A percentile compares a stretch with the other conserved stretches of the same genome.
Evolutionary conservation across 2,113 vertebrate species (phyloP).

Genomic region (Eretmochelys imbricata): DNA sequence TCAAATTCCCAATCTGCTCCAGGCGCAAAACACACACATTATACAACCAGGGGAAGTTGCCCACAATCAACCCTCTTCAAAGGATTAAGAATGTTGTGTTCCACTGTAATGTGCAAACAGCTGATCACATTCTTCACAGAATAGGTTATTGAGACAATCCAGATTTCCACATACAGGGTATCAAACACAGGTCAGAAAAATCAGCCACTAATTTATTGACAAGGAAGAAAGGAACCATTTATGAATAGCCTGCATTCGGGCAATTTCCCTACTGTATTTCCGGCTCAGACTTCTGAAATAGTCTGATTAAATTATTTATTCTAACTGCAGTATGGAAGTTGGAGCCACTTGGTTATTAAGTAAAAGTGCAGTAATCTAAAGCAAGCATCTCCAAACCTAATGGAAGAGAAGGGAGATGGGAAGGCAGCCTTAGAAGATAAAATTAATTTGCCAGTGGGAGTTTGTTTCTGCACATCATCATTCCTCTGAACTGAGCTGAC

Average conservation of each 20-base stretch:
- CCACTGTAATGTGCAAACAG: not conserved
- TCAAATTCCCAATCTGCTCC: not conserved
- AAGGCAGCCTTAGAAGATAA: not conserved
- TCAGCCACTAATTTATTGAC: not conserved
- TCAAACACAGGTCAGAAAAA: not conserved
- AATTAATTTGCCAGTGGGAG: not conserved
- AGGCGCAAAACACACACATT: not conserved
- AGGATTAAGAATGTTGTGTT: not conserved
- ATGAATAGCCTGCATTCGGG: not conserved
- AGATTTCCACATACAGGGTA: rapidly evolving
- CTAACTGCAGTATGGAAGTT: conserved; percentile 30
- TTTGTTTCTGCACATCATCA: not conserved
- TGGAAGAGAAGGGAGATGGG: not conserved
- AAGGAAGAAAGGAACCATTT: conserved; percentile 14
- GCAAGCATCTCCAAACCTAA: conserved; percentile 47
- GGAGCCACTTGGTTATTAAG: conserved; percentile 15
- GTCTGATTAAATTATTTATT: conserved; percentile 1
- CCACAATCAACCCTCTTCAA: not conserved
- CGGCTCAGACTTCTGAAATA: not conserved
- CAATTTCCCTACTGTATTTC: conserved; percentile 29
- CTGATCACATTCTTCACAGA: not conserved
- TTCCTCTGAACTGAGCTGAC: not conserved
- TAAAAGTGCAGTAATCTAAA: conserved; percentile 61
- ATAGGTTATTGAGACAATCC: not conserved
- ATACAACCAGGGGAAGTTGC: not conserved